Base-by-base conservation (phyloP, 2,797 vertebrate species). In the Australoheros facetus region DNA sequence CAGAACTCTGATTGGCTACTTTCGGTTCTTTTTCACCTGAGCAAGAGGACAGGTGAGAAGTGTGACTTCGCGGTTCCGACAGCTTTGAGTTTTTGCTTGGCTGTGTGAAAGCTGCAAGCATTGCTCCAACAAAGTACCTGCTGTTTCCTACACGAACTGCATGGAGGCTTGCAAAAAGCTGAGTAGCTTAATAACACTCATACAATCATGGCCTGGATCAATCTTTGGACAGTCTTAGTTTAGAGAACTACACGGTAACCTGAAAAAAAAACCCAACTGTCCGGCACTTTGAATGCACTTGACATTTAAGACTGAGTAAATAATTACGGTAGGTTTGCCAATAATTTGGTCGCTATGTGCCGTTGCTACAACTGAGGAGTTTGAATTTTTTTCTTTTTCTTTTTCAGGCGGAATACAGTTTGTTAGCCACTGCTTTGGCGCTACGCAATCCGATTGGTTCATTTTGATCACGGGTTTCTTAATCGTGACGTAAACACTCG, bases 391-490 rank as follows among this genome's bases (percentile, higher is more conserved):
- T 3, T 16, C 53, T 26, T 26, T 26, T 26, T 7, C 34, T 13
- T 26, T 59, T 2, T 78, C 69, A 51, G n/a, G 51, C 14, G 1
- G 16, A 37, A 11, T 54, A 12, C 26, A 21, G 7, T 80, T 85
- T 86, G 10, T 69, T n/a, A 66, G 28, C 74, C 75, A 56, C 77
- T 28, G 32, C 48, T 3, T 59, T 74, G 73, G 37, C 78, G 83
- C 81, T 82, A 3, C 48, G 13, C 2, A 14, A 58, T 51, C 8
- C 71, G 82, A 95, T 96, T 95, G 94, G 95, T 45, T 88, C 0
- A 10, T 58, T 53, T 23, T 32, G 45, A 39, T 57, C 56, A 71
- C 23, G 1, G 1, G 70, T 0, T 7, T 16, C 39, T 3, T 58
- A 8, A 42, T 3, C 12, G 8, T 79, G 56, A 78, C 66, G 80